A percentile compares a stretch with the other conserved stretches of the same genome.
Evolutionary conservation across 2,888 invertebrate genomes (phyloP).

Genomic region (Ischnus inquisitorius): DNA sequence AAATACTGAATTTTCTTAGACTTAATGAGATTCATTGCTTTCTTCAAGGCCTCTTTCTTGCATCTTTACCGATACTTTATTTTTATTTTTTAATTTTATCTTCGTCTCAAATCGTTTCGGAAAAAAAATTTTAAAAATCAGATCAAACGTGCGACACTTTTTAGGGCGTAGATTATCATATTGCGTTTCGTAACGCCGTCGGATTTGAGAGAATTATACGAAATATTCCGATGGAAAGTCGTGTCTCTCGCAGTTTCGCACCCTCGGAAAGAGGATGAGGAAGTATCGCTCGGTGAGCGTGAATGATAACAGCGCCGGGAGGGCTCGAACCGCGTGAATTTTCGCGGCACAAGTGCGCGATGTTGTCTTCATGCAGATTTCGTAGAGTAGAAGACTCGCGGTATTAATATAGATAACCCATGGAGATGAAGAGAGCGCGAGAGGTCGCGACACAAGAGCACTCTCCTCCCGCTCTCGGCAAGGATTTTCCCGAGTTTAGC

Average conservation of each 20-base stretch:
- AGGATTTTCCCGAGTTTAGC: constrained; percentile 75
- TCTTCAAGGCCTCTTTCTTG: no score
- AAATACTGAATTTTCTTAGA: no score
- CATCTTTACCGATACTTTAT: no score
- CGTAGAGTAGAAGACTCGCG: background rate
- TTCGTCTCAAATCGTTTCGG: no score
- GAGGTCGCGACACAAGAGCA: constrained; percentile 72
- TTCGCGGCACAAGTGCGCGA: background rate
- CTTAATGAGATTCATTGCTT: no score
- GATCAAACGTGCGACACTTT: background rate
- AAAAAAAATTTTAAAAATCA: no score
- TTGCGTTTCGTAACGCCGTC: background rate
- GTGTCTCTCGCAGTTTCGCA: constrained; percentile 3
- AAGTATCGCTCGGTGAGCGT: background rate
- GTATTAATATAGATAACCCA: constrained; percentile 50
- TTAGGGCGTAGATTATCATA: background rate
- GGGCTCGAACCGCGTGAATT: constrained; percentile 6
- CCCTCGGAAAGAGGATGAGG: background rate
- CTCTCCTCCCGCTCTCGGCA: constrained; percentile 55
- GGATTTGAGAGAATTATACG: constrained; percentile 1
- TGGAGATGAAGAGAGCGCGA: constrained; percentile 55
- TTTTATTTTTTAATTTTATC: no score
- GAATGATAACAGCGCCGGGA: background rate
- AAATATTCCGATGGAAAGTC: constrained; percentile 17
- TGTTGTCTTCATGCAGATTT: background rate